Evolutionary conservation across 2,113 vertebrate genomes (phyloP), one percentile per base, ranked within the genome.

Genomic region (zebrafish (Danio rerio)): DNA sequence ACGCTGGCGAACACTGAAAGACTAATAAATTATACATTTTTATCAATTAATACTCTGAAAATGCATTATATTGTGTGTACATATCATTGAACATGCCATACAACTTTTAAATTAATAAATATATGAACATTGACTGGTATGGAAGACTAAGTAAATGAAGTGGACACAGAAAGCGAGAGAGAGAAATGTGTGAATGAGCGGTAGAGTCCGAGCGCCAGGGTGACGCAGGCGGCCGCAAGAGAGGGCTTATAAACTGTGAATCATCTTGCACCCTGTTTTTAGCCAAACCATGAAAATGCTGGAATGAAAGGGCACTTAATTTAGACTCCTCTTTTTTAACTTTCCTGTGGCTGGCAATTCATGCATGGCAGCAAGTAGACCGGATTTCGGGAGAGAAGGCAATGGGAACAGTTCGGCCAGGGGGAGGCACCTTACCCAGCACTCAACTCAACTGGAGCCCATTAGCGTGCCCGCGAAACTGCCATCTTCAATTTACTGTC

Each of bases 271-370:
- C 84, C 83, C 88, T 88, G 77, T 87, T 88, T 90, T 90, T 88
- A 89, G 88, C 88, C 87, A 88, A 89, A 90, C 89, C 89, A 90
- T 86, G 88, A 89, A 86, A 89, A 88, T 88, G 87, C 88, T 88
- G 89, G 89, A 90, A 90, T 90, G 89, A 90, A 87, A 90, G 88
- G 85, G 88, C 88, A 90, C 89, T 88, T 88, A 84, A 90, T 90
- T 89, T 90, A 90, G 89, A 79, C 84, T 87, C 82, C 84, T 81
- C 82, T 87, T 89, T 89, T 87, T 86, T 87, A 84, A 88, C 84
- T 87, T 87, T 83, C 84, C 86, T 88, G 89, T 87, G 89, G 88
- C 88, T 89, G 82, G 78, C 80, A 86, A 86, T 84, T 85, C 86
- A 84, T 86, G 87, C 88, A 83, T 89, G 86, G 83, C 84, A 81